Percentiles rank a stretch among this genome's conserved stretches.
Evolutionary conservation across 2,888 invertebrate species (phyloP).

Genomic region (Tinea semifulvella): DNA sequence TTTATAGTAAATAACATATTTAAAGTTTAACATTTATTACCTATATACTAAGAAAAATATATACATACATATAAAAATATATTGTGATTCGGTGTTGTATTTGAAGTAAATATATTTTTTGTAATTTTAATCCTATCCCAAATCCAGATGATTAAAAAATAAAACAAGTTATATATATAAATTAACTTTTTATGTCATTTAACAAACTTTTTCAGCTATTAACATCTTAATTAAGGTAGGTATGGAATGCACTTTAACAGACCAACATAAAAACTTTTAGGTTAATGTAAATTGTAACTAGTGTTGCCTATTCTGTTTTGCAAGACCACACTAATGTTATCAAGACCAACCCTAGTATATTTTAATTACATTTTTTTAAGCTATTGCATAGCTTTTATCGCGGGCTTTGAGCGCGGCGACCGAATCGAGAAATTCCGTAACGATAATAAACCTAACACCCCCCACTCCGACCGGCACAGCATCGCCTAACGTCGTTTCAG

Average conservation of each 20-base stretch:
- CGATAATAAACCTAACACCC: no score
- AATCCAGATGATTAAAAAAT: conserved; percentile 2
- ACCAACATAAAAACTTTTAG: no score
- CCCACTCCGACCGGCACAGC: no score
- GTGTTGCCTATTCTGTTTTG: no score
- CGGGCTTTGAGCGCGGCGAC: no score
- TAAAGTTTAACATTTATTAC: background rate
- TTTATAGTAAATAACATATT: background rate
- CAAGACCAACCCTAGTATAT: no score
- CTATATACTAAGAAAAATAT: conserved; percentile 27
- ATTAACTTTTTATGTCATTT: conserved; percentile 10
- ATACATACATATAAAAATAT: conserved; percentile 47
- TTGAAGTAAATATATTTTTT: conserved; percentile 64
- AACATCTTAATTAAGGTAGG: background rate
- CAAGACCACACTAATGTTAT: no score
- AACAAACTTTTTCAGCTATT: background rate
- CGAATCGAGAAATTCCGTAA: no score
- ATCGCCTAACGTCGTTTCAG: no score
- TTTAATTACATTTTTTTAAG: no score
- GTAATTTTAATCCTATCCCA: conserved; percentile 47
- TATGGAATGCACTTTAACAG: background rate
- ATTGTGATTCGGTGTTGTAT: conserved; percentile 67
- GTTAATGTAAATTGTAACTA: no score
- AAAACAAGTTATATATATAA: conserved; percentile 11
- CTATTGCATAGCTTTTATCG: no score